Base-by-base conservation (phyloP, 30 jellyfish, hydroid and myxozoan species). In the Hydra vulgaris region DNA sequence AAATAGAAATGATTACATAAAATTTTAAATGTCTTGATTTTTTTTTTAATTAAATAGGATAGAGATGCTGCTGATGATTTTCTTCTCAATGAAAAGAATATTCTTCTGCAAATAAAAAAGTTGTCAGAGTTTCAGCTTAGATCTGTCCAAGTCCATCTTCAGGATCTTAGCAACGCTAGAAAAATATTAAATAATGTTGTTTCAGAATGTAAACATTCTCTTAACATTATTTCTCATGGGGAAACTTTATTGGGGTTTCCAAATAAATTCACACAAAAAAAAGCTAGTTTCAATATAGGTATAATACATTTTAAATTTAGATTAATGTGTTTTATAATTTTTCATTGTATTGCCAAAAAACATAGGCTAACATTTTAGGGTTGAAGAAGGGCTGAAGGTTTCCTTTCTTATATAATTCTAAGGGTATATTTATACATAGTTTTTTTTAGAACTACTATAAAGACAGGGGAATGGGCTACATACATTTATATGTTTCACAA, bases 51-150 rank as follows among this genome's bases (percentile, higher is more conserved):
- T 23, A 61, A 54, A 22, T 70, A 91, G 98, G 82, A 69, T 25
- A 69, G 81, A 12, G 98, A 91, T 87, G 98, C 95, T 21, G 96
- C 95, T 7, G 95, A 84, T 74, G 96, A 86, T 79, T 76, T 86
- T 54, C 89, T 91, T 12, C 78, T 80, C 0, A 95, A 91, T 16
- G 98, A 91, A 67, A 86, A 83, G 74, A 85, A 70, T 7, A 92
- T 82, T n/a, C 75, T 85, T 52, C 76, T 86, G 54, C 86, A 91
- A 72, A 83, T 86, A 71, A 91, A 91, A 77, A 79, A 95, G 76
- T 81, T 91, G 18, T 80, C 86, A 54, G 98, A 91, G 71, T 81
- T 81, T 19, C 88, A 91, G 26, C 77, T 91, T 18, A 67, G 98
- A 19, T 86, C 98, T 21, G 89, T 91, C 17, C 98, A 91, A 76